phyloP scores from a whole-genome alignment of 2,113 vertebrate genomes.

The crab-eating macaque (Macaca fascicularis) region DNA sequence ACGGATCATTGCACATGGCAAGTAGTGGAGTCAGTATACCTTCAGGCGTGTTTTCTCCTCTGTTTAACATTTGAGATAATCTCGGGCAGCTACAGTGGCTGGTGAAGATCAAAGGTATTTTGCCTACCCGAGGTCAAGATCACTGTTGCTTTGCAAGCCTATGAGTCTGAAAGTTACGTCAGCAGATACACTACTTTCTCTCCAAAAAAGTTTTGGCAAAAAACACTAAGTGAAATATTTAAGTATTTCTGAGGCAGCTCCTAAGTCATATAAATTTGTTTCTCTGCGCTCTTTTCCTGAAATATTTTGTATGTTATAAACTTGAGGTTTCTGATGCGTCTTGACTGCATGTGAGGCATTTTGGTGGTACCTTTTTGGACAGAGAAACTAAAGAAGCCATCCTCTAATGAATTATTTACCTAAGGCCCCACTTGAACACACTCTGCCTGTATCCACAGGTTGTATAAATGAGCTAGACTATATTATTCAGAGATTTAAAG shows the following conservation, averaged over 20 bases:
- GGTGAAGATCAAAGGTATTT: slow-evolving; percentile 72
- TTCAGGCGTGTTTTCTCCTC: slow-evolving; percentile 14
- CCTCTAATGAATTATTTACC: not conserved
- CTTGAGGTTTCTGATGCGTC: not conserved
- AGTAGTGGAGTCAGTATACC: slow-evolving; percentile 14
- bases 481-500: not conserved
- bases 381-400: slow-evolving; percentile 1
- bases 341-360: not conserved
- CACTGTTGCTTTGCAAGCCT: slow-evolving; percentile 40
- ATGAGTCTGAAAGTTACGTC: not conserved
- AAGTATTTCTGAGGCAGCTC: not conserved
- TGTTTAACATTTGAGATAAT: slow-evolving; percentile 63
- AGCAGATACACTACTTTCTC: not conserved
- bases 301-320: not conserved
- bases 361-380: not conserved
- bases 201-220: slow-evolving; percentile 5
- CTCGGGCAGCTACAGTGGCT: slow-evolving; percentile 63
- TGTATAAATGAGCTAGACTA: not conserved
- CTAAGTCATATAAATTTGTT: not conserved
- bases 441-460: not conserved
- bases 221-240: not conserved
- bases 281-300: not conserved
- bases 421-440: not conserved
- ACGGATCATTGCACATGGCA: slow-evolving; percentile 46
- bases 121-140: slow-evolving; percentile 46